Base-by-base conservation (phyloP, 2,888 invertebrate species). In the Stegana nigrithorax region DNA sequence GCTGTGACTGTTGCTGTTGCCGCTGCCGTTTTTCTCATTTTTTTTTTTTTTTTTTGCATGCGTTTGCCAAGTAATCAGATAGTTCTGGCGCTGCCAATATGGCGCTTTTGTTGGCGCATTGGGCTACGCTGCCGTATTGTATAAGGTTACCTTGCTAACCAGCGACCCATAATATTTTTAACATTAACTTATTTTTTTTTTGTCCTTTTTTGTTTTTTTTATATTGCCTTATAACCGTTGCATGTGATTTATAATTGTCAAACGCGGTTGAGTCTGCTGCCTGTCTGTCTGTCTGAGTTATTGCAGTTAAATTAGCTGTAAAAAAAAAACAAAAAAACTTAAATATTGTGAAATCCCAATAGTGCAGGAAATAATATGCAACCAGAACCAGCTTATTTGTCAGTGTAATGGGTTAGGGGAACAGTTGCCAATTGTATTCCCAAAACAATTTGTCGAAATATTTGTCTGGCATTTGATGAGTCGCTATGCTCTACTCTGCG, bases 291-390 rank as follows among this genome's bases (percentile, higher is more conserved):
- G 17, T 45, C 42, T 50, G 17, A 59, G 59, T 67, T 65, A 71
- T 72, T 70, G 64, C 68, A 67, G 67, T 72, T 75, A 74, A 78
- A 81, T 80, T 71, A 78, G 70, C 73, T 78, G 70, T 67, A 66
- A 68, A 66, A 64, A 25, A 45, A 60, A 36, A 36, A 36, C 12
- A 36, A n/a, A n/a, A 36, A 58, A 36, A 2, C 62, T n/a, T n/a
- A 45, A 14, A 7, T 42, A n/a, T 17, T 7, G 32, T 60, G 67
- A 71, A 68, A 53, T 67, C 65, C 64, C 65, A 67, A 60, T 55
- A 67, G 63, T 64, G 66, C 60, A 58, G 61, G 63, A 63, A 56
- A 14, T 12, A 27, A 6, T 8, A n/a, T n/a, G n/a, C n/a, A n/a
- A n/a, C n/a, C n/a, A n/a, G n/a, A n/a, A n/a, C n/a, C n/a, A n/a